phyloP scores from a whole-genome alignment of 2,797 vertebrate species.

The Onychomys torridus region DNA sequence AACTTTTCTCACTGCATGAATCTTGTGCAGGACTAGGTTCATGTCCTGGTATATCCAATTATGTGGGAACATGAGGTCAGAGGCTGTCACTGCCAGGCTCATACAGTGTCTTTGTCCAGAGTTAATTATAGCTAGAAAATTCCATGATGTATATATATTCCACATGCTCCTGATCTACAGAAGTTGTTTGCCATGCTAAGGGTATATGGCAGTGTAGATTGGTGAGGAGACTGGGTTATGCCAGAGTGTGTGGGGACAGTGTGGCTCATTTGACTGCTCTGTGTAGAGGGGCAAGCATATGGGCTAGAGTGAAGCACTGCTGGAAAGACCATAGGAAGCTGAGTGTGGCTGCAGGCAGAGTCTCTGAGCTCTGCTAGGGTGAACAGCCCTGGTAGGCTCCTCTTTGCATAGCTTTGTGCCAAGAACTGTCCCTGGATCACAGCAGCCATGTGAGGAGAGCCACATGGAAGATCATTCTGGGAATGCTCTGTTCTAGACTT shows the following conservation, averaged over 20 bases:
- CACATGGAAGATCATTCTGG: accelerated
- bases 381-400: not conserved
- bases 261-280: not conserved
- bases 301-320: not conserved
- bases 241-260: not conserved
- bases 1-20: not conserved
- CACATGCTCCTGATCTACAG: not conserved
- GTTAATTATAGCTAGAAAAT: not conserved
- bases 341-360: accelerated
- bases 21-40: not conserved
- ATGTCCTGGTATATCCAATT: not conserved
- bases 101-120: not conserved
- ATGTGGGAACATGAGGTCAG: not conserved
- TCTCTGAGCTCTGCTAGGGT: too few relatives aligned
- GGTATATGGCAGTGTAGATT: not conserved
- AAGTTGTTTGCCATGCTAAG: not conserved
- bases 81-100: not conserved
- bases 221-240: not conserved
- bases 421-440: not conserved
- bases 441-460: not conserved
- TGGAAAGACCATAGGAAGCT: not conserved
- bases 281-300: accelerated
- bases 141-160: not conserved
- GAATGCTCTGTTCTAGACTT: not conserved
- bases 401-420: not conserved